Conservation (phyloP, 2,888 invertebrate genomes). For the Salticus scenicus region DNA sequence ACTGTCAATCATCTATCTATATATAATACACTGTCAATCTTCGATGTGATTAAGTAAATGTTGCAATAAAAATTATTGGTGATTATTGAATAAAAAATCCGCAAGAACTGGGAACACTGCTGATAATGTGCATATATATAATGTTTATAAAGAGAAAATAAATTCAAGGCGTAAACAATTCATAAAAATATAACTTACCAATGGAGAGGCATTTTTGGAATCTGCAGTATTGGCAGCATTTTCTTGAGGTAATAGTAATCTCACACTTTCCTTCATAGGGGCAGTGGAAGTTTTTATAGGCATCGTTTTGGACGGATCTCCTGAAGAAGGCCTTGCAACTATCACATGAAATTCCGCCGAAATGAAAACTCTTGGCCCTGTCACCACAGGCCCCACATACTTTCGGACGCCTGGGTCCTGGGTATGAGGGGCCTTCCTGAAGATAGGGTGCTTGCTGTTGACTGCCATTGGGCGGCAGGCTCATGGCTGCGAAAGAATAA, state of each 20-base stretch:
- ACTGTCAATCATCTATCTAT: too few species aligned
- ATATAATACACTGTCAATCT: too few species aligned
- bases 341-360: constrained; percentile 76
- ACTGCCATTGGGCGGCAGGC: constrained; percentile 71
- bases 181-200: too few species aligned
- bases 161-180: too few species aligned
- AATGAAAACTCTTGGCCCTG: constrained; percentile 76
- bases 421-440: constrained; percentile 11
- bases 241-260: constrained; percentile 75
- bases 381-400: constrained; percentile 76
- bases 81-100: too few species aligned
- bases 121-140: too few species aligned
- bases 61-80: too few species aligned
- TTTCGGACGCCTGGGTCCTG: constrained; percentile 70
- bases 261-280: constrained; percentile 74
- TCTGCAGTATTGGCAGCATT: constrained; percentile 76
- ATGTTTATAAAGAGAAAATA: too few species aligned
- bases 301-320: constrained; percentile 76
- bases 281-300: constrained; percentile 75
- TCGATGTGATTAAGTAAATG: too few species aligned
- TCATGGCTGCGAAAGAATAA: constrained; percentile 67
- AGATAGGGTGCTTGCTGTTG: constrained; percentile 40
- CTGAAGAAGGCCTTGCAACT: constrained; percentile 77
- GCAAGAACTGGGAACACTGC: too few species aligned
- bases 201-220: constrained; percentile 75